These are phyloP conservation scores for Phaethornis superciliosus DNA, from an alignment of 2,113 vertebrate genomes.

Conservation along the genomic window DNA sequence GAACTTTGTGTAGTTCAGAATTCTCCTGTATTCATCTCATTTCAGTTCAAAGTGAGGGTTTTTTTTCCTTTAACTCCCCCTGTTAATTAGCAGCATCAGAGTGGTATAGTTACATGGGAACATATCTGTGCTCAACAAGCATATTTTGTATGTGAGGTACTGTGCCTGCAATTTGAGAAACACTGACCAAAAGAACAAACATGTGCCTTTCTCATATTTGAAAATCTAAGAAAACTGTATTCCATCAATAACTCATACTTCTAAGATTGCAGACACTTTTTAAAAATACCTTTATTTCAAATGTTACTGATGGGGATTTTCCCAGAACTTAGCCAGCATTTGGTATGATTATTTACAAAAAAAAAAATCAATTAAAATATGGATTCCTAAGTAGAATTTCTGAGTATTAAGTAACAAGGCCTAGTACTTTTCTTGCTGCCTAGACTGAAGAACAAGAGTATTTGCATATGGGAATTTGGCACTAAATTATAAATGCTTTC, in stretches of 20 bases:
- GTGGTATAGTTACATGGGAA: not conserved
- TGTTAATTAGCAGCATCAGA: not conserved
- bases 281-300: not conserved
- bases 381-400: not conserved
- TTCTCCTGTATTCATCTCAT: not conserved
- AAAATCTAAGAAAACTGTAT: not conserved
- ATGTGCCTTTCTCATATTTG: not conserved
- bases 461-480: not conserved
- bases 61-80: not conserved
- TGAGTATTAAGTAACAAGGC: not conserved
- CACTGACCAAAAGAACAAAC: not conserved
- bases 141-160: not conserved
- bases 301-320: not conserved
- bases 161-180: not conserved
- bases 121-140: not conserved
- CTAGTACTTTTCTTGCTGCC: not conserved
- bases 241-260: not conserved
- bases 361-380: not conserved
- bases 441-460: not conserved
- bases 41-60: not conserved
- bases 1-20: not conserved
- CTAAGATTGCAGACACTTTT: not conserved
- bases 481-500: not conserved
- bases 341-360: not conserved
- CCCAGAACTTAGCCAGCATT: not conserved